Percentiles rank a stretch among this genome's conserved stretches.
Evolutionary conservation across 1,140 invertebrate species (phyloP).

Genomic region (Papilio polytes): DNA sequence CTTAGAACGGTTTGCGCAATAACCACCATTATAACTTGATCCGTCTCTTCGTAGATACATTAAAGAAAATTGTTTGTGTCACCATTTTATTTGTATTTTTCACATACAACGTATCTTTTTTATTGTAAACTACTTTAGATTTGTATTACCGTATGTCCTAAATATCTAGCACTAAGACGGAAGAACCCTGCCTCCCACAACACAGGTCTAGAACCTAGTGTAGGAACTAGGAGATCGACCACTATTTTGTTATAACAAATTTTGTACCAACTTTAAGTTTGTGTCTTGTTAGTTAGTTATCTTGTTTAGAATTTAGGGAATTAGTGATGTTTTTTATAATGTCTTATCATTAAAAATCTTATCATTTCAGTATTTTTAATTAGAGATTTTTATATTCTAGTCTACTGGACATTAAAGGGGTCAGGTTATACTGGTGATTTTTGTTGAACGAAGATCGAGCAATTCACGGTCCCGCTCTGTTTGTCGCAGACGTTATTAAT

Average conservation of each 20-base stretch:
- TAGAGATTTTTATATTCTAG: no score
- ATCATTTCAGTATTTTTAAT: no score
- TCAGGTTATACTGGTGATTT: not conserved
- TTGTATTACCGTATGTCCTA: no score
- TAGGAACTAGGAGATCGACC: no score
- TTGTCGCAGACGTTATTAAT: conserved; percentile 12
- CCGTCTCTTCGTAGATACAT: not conserved
- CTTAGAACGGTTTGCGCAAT: conserved; percentile 60
- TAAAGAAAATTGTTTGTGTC: not conserved
- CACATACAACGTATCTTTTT: no score
- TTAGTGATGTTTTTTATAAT: not conserved
- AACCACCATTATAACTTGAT: conserved; percentile 39
- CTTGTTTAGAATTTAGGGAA: not conserved
- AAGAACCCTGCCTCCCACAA: no score
- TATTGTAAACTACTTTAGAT: no score
- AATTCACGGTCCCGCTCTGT: conserved; percentile 17
- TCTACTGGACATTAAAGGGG: not conserved
- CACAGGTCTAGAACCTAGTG: no score
- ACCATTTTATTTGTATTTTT: not conserved
- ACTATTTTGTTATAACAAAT: no score
- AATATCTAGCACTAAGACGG: no score
- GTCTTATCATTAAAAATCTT: no score
- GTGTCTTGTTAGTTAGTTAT: no score
- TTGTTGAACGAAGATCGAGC: not conserved
- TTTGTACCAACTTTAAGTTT: not conserved